These are phyloP conservation scores for Acinonyx jubatus DNA, from an alignment of 2,113 vertebrate genomes.

Conservation along the genomic window DNA sequence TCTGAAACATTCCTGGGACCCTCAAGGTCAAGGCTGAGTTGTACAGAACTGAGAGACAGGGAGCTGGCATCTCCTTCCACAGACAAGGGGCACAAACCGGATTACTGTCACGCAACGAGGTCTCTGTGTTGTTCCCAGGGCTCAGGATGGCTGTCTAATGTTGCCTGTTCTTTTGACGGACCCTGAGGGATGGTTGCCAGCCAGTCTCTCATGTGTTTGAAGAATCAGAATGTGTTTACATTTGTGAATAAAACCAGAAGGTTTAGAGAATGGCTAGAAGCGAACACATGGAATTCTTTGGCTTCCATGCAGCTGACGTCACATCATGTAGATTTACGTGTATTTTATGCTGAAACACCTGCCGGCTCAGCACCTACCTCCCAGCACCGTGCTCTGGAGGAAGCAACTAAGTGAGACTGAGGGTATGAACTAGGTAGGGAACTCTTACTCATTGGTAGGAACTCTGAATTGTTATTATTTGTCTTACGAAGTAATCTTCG, in stretches of 20 bases:
- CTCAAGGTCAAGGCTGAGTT: neutral
- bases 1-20: neutral
- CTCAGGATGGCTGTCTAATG: neutral
- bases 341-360: neutral
- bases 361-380: neutral
- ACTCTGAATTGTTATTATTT: neutral
- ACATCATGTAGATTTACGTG: no score
- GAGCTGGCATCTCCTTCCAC: neutral
- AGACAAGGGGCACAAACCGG: neutral
- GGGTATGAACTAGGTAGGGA: neutral
- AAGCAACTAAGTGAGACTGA: neutral
- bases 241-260: neutral
- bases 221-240: neutral
- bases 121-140: neutral
- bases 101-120: rapidly evolving
- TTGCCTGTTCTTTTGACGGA: neutral
- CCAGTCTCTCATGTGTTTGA: neutral
- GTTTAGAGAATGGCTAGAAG: neutral
- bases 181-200: neutral
- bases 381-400: neutral
- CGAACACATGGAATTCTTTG: neutral
- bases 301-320: neutral
- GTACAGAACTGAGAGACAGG: neutral
- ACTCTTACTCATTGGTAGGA: neutral
- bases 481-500: neutral